These are phyloP conservation scores for Xiphorhynchus elegans DNA, from an alignment of 2,113 vertebrate species.

Conservation along the genomic window DNA sequence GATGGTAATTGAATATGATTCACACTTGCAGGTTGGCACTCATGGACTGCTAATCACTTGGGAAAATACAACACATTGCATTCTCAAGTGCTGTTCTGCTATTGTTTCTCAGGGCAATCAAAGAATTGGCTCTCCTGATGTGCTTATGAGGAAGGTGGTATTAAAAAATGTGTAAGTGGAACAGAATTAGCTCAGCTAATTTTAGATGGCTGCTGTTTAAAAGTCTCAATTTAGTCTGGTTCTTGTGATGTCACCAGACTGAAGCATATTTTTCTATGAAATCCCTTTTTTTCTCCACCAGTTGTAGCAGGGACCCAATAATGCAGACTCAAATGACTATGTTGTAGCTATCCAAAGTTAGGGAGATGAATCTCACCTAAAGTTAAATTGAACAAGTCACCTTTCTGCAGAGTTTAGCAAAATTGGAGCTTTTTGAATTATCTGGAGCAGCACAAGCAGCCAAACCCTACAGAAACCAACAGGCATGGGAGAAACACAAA, in stretches of 20 bases:
- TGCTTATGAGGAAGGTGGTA: not conserved
- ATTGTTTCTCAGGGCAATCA: not conserved
- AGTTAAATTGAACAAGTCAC: not conserved
- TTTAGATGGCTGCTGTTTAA: not conserved
- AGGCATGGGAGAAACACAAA: not conserved
- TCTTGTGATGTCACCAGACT: not conserved
- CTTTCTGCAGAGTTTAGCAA: not conserved
- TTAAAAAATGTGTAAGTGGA: not conserved
- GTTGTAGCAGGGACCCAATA: not conserved
- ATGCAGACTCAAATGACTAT: not conserved
- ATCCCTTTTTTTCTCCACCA: not conserved
- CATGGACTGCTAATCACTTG: not conserved
- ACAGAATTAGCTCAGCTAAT: not conserved
- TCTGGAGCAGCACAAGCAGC: not conserved
- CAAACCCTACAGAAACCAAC: not conserved
- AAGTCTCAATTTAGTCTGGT: not conserved
- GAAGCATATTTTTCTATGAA: not conserved
- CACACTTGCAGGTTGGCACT: not conserved
- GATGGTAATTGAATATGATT: not conserved
- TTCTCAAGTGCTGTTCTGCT: not conserved
- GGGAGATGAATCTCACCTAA: not conserved
- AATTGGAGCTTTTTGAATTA: not conserved
- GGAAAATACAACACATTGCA: not conserved
- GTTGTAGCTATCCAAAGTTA: not conserved
- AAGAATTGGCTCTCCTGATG: not conserved